Percentiles rank a stretch among this genome's conserved stretches.
Conservation (phyloP, 2,797 vertebrate species). For the Coilia nasus region DNA sequence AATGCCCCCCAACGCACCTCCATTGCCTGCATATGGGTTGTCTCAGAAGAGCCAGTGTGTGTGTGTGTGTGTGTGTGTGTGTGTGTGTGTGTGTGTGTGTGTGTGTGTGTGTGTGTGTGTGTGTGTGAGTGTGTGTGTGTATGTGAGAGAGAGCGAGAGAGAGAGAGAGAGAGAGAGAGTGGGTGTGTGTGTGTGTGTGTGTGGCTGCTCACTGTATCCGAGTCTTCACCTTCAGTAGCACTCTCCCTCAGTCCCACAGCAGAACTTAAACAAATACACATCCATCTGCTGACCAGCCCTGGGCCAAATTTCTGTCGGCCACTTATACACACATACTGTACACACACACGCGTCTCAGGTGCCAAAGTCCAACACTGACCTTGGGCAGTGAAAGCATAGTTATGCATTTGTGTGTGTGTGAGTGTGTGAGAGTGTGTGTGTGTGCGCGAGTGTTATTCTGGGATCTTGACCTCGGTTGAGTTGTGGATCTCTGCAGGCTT, state of each 20-base stretch:
- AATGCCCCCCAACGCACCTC: neutral
- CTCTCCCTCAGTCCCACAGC: neutral
- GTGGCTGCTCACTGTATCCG: neutral
- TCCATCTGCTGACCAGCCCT: neutral
- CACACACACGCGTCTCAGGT: too few relatives aligned
- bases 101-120: too few relatives aligned
- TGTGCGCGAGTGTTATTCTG: neutral
- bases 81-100: too few relatives aligned
- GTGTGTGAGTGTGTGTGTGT: too few relatives aligned
- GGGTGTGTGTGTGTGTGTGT: neutral
- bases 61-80: too few relatives aligned
- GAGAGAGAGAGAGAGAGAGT: too few relatives aligned
- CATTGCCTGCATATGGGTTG: neutral
- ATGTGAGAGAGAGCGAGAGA: too few relatives aligned
- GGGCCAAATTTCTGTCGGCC: neutral
- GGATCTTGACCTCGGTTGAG: neutral
- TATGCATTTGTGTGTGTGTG: neutral
- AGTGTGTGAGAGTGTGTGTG: neutral
- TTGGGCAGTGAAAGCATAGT: neutral
- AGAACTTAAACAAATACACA: neutral
- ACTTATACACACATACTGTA: neutral
- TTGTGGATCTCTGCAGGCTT: neutral
- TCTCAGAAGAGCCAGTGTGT: too few relatives aligned
- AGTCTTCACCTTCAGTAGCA: neutral
- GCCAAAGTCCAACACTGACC: neutral